Conservation (phyloP, 2,797 vertebrate genomes). For the Gallirallus australis region DNA sequence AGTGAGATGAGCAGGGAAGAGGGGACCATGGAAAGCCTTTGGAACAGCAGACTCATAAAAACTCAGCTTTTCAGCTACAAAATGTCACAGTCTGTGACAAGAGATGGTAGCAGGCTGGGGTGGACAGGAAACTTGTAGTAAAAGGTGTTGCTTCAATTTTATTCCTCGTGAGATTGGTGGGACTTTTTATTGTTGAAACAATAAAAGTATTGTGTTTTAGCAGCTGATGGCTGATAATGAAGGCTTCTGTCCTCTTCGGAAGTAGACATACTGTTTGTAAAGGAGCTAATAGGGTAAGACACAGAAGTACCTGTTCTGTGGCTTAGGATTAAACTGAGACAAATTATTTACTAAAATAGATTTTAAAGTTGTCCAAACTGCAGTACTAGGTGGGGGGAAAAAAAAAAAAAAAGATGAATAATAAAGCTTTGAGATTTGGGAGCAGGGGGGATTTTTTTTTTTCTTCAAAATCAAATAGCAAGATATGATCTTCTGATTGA, state of each 20-base stretch:
- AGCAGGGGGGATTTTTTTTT: not conserved
- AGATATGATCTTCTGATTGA: not conserved
- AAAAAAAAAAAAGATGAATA: not conserved
- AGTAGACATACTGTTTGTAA: not conserved
- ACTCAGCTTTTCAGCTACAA: not conserved
- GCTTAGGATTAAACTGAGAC: not conserved
- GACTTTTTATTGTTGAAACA: not conserved
- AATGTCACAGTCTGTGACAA: not conserved
- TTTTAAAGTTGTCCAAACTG: not conserved
- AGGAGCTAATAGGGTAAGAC: not conserved
- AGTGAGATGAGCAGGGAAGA: constrained; percentile 1
- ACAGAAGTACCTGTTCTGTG: not conserved
- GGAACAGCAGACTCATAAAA: not conserved
- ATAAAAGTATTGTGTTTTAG: not conserved
- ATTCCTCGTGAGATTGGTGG: not conserved
- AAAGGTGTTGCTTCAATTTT: not conserved
- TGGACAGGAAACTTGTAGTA: not conserved
- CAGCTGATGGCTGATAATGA: not conserved
- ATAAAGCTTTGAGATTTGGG: not conserved
- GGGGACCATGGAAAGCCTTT: not conserved
- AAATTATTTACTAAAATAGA: not conserved
- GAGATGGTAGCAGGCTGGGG: not conserved
- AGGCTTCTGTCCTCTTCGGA: not conserved
- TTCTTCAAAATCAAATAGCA: not conserved
- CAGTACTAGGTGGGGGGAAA: not conserved